These are phyloP conservation scores for Dinothrombium tinctorium DNA, from an alignment of 1,140 invertebrate genomes.

Conservation along the genomic window DNA sequence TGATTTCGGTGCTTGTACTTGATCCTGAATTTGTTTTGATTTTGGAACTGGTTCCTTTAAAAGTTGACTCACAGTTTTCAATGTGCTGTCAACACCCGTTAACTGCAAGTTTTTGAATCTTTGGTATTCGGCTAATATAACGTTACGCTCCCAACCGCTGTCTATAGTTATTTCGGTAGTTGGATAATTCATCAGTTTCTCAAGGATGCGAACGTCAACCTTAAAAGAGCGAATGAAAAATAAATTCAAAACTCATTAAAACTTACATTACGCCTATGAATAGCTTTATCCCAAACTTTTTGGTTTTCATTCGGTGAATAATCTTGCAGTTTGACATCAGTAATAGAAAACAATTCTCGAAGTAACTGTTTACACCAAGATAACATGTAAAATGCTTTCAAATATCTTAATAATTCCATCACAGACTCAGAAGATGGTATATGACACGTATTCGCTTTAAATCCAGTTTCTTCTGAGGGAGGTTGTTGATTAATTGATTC, in stretches of 20 bases:
- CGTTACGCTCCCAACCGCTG: background rate
- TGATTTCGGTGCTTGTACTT: background rate
- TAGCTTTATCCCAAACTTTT: slow-evolving; percentile 82
- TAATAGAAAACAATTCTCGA: slow-evolving; percentile 81
- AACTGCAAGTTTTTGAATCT: slow-evolving; percentile 2
- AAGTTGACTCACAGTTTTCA: background rate
- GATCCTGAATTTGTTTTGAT: background rate
- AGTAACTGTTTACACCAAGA: slow-evolving; percentile 22
- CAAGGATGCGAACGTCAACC: background rate
- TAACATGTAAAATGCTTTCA: slow-evolving; percentile 8
- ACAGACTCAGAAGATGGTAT: background rate
- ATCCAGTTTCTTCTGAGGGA: slow-evolving; percentile 3
- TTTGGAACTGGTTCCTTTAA: background rate
- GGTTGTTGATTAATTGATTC: background rate
- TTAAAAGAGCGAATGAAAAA: background rate
- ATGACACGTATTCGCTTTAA: slow-evolving; percentile 3
- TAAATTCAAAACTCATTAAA: background rate
- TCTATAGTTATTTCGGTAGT: background rate
- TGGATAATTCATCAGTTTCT: slow-evolving; percentile 3
- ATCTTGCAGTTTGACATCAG: slow-evolving; percentile 76
- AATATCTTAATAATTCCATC: slow-evolving; percentile 4
- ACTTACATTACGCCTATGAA: slow-evolving; percentile 9
- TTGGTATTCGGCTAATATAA: background rate
- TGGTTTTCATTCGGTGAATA: slow-evolving; percentile 85
- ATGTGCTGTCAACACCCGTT: background rate